Evolutionary conservation across 1,140 invertebrate species (phyloP).

Genomic region (Cyrtorhinus lividipennis): DNA sequence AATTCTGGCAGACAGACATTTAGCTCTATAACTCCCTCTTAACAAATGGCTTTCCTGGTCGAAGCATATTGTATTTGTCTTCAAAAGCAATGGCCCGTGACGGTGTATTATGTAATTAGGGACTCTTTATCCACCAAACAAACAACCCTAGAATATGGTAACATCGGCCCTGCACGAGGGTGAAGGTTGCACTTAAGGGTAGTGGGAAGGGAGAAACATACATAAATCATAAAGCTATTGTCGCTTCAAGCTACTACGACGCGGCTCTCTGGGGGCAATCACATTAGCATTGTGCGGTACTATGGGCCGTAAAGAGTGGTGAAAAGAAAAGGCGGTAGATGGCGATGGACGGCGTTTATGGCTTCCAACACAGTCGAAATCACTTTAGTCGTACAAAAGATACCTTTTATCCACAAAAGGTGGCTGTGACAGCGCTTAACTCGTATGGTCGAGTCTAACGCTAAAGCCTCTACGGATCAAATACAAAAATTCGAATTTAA

Average conservation of each 20-base stretch:
- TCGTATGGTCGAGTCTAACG: too few species aligned
- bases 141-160: not conserved
- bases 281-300: slow-evolving; percentile 1
- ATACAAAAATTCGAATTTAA: too few species aligned
- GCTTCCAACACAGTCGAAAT: not conserved
- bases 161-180: not conserved
- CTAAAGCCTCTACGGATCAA: too few species aligned
- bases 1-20: too few species aligned
- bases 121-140: slow-evolving; percentile 2
- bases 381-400: too few species aligned
- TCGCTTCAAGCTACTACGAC: slow-evolving; percentile 2
- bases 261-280: not conserved
- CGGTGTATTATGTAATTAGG: slow-evolving; percentile 6
- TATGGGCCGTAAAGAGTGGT: not conserved
- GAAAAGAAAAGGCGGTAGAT: not conserved
- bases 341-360: not conserved
- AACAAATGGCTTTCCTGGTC: slow-evolving; percentile 1
- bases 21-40: not conserved
- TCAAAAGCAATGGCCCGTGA: not conserved
- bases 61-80: slow-evolving; percentile 1
- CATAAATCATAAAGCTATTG: slow-evolving; percentile 3
- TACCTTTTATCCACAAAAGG: too few species aligned
- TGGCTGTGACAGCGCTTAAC: too few species aligned
- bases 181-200: not conserved
- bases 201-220: not conserved